A percentile compares a stretch with the other conserved stretches of the same genome.
Conservation (phyloP, 1,140 invertebrate genomes). For the Lerema accius region DNA sequence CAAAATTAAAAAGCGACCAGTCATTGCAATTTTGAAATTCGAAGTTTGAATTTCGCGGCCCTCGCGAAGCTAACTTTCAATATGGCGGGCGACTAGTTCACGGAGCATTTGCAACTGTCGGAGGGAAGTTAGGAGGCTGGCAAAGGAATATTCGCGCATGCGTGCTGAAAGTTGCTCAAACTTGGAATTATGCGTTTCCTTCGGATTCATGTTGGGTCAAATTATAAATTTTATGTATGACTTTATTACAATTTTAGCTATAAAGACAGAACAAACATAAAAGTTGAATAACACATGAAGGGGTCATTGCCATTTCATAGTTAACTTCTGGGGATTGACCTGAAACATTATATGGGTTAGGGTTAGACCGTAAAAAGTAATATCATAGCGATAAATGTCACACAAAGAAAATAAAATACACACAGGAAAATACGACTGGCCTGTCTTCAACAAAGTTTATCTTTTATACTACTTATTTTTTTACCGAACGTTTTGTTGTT, state of each 20-base stretch:
- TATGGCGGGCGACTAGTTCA: constrained; percentile 35
- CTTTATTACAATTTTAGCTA: background rate
- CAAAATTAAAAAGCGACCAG: background rate
- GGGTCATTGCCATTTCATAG: background rate
- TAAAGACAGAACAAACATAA: background rate
- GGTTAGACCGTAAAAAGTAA: background rate
- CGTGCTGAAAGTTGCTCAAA: constrained; percentile 14
- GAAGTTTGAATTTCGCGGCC: constrained; percentile 30
- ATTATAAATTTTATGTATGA: background rate
- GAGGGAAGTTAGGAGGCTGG: constrained; percentile 34
- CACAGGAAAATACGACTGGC: too few relatives aligned
- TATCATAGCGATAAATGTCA: background rate
- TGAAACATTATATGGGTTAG: background rate
- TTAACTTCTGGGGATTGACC: background rate
- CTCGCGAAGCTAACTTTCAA: constrained; percentile 20
- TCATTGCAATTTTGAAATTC: constrained; percentile 10
- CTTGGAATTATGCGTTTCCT: constrained; percentile 8
- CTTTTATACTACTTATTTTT: too few relatives aligned
- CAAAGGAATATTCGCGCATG: constrained; percentile 40
- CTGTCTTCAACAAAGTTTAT: too few relatives aligned
- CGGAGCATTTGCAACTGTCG: constrained; percentile 44
- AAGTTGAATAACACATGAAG: background rate
- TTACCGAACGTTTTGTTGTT: too few relatives aligned
- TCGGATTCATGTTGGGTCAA: background rate
- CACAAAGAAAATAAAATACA: too few relatives aligned